Evolutionary conservation across 1,140 invertebrate species (phyloP), one percentile per base, ranked within the genome.

Genomic region (Globodera rostochiensis): DNA sequence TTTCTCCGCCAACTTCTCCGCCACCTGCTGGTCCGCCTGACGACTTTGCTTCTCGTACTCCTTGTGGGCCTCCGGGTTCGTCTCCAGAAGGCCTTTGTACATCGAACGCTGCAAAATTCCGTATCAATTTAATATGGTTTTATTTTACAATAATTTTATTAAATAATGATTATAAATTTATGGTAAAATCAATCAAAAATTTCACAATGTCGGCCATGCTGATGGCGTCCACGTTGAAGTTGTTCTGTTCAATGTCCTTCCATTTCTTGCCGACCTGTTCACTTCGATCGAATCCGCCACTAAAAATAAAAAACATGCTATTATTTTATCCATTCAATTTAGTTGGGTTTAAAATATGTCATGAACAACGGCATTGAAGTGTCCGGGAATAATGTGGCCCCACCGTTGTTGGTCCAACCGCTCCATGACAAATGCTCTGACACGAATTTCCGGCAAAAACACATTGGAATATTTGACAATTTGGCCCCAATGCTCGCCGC

Each of bases 391-490:
- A 25, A 25, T 25, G 25, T 19, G 11, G 11, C 5, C 57, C 15
- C 13, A 64, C 57, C 57, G 19, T 53, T 79, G 9, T 7, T 21
- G 2, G 46, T 83, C 82, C 49, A 64, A 19, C 5, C 82, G 25
- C 57, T 83, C 82, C 73, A 83, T 57, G 3, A 49, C 19, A 21
- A 83, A 84, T 46, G 45, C n/a, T n/a, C 64, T 46, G 9, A 74
- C 82, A 7, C 46, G 21, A 21, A 83, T 60, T 71, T 67, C 19
- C 3, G 82, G 82, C 49, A 83, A 73, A 60, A 47, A 84, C 46
- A 53, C 47, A n/a, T 84, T 84, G 45, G 83, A 84, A 57, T 84
- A 83, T 57, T 84, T 84, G 67, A 83, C 82, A 50, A 83, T 69
- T 25, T 66, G 71, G 13, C 82, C 82, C 80, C 57, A 78, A 49